Base-by-base conservation (phyloP, 92 coral and sea anemone species). In the Epizoanthus ramosus region DNA sequence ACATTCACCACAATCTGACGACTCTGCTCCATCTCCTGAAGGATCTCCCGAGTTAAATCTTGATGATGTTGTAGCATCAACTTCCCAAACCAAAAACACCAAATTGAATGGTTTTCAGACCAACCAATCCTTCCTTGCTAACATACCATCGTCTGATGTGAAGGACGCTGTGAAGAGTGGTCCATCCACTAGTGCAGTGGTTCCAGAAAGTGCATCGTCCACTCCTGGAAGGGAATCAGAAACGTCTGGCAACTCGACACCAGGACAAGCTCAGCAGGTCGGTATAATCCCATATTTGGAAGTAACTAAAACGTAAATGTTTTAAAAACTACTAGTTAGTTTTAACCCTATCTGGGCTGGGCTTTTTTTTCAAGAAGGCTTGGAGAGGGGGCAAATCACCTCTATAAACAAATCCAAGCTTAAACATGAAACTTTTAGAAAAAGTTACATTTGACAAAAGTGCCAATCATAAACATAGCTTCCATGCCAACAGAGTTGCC, bases 1-100 rank as follows among this genome's bases (percentile, higher is more conserved):
- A 23, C 82, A 74, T 61, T 97, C 99, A 28, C 99, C 99, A 24
- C 89, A 91, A 58, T 97, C 99, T 19, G 98, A 88, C 68, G 79
- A 82, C 60, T 97, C 99, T 56, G 98, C 98, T 12, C 99, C 99
- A 12, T 97, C 99, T 19, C 99, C 99, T 3, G 91, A 88, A 18
- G 99, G 99, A 3, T 97, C 99, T 16, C 99, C 99, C 0, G 99
- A 97, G 80, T 82, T 97, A 43, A 91, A 90, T 57, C 89, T 97
- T 24, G 98, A 88, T 12, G 92, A 90, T 63, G 90, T 91, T 24
- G 92, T 91, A 19, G 92, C 89, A 56, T 84, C 98, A 37, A 88
- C 88, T n/a, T 87, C 90, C 41, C 89, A 94, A 61, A 85, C 91
- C n/a, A 81, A 89, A 28, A 87, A 92, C 31, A 90, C 92, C 21